Base-by-base conservation (phyloP, 2,797 vertebrate species). In the Chaenodraco wilsoni region DNA sequence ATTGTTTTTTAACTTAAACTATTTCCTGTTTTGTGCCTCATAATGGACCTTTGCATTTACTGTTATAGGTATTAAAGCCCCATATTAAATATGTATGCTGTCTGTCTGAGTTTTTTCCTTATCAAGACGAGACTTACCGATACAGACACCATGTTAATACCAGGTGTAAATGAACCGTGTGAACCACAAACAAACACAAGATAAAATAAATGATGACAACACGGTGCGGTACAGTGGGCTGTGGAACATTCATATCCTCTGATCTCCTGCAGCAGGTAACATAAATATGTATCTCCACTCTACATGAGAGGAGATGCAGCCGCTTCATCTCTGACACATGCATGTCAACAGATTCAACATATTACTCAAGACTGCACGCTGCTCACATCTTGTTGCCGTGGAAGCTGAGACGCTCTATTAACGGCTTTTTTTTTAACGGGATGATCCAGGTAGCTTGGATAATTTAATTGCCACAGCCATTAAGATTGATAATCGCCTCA, bases 381-480 rank as follows among this genome's bases (percentile, higher is more conserved):
- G 61, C 61, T 77, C 69, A 57, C 17, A 64, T 75, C 63, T 73
- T 19, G 33, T 10, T 21, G 5, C 44, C 2, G n/a, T 10, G 11
- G 46, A 72, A 65, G 51, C 74, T 48, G 45, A 81, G 72, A 46
- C 2, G 31, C 61, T 81, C 64, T 84, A 72, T 74, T 86, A 63
- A 72, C 14, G 81, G 66, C 43, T 8, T 40, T 70, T 40, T 70
- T 81, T 76, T 69, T 19, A 19, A 19, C 19, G 21, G 21, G 21
- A 21, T 21, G 21, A 21, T 21, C 21, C 21, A 21, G 21, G 21
- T 21, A 21, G 21, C 21, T 21, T 21, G 21, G 21, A 21, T 21
- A 21, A 21, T 21, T 21, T 21, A 21, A 21, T 21, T 21, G 21
- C 21, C 21, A 21, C 21, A 21, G 21, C 21, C 21, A 21, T 21